Percentiles rank a stretch among this genome's conserved stretches.
phyloP scores from a whole-genome alignment of 2,888 invertebrate species.

The Spicauda simplicius region DNA sequence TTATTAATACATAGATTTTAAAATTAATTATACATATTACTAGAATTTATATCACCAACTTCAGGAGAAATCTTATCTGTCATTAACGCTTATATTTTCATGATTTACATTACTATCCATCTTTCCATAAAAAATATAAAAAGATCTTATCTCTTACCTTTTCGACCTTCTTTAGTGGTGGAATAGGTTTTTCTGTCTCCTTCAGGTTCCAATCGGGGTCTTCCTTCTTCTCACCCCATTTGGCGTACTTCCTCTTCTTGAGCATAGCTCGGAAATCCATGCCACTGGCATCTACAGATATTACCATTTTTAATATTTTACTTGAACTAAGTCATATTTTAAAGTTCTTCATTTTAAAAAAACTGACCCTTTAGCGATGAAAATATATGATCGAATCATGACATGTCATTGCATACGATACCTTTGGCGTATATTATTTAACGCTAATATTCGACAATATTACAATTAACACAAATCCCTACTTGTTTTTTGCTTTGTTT shows the following conservation, averaged over 20 bases:
- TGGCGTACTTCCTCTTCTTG: slow-evolving; percentile 97
- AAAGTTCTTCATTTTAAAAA: too few species aligned
- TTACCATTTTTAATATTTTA: background rate
- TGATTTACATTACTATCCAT: background rate
- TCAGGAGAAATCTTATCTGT: slow-evolving; percentile 38
- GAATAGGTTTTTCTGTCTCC: slow-evolving; percentile 94
- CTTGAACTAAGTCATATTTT: too few species aligned
- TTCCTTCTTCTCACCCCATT: slow-evolving; percentile 96
- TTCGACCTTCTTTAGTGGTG: slow-evolving; percentile 96
- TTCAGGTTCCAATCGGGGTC: slow-evolving; percentile 98
- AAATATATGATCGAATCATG: too few species aligned
- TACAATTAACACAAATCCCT: too few species aligned
- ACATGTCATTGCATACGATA: too few species aligned
- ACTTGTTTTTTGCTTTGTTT: too few species aligned
- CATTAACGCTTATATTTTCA: background rate
- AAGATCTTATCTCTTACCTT: slow-evolving; percentile 87
- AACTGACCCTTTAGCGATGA: too few species aligned
- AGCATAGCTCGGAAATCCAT: slow-evolving; percentile 99
- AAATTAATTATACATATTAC: slow-evolving; percentile 1
- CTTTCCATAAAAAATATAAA: too few species aligned
- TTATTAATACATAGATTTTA: slow-evolving; percentile 34
- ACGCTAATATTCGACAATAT: too few species aligned
- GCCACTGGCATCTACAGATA: slow-evolving; percentile 92
- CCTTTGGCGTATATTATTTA: too few species aligned
- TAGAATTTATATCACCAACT: slow-evolving; percentile 69